These are phyloP conservation scores for Polia nebulosa DNA, from an alignment of 2,888 invertebrate species.

Conservation along the genomic window DNA sequence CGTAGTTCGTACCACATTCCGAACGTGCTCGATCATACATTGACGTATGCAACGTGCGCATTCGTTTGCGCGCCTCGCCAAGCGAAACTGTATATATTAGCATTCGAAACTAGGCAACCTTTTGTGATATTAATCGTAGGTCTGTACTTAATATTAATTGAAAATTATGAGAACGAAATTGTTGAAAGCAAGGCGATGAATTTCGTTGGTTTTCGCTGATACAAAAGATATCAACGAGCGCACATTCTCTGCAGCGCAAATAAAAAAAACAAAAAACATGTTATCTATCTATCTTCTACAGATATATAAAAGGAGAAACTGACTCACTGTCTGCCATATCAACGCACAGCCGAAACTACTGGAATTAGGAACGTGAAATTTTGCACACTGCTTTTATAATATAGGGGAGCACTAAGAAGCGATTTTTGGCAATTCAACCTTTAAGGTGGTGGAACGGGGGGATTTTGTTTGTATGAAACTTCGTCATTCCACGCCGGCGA, in stretches of 20 bases:
- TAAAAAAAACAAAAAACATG: no score
- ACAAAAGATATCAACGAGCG: constrained; percentile 79
- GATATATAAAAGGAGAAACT: no score
- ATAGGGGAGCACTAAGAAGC: no score
- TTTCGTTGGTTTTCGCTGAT: constrained; percentile 42
- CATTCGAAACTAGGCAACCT: constrained; percentile 62
- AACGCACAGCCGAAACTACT: no score
- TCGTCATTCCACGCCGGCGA: no score
- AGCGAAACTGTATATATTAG: constrained; percentile 66
- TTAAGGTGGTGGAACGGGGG: no score
- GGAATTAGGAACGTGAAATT: no score
- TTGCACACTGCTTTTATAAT: no score
- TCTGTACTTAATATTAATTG: constrained; percentile 46
- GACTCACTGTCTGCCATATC: no score
- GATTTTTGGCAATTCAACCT: no score
- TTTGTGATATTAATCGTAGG: constrained; percentile 57
- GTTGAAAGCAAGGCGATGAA: constrained; percentile 11
- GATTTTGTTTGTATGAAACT: no score
- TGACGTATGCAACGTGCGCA: constrained; percentile 61
- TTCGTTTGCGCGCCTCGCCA: constrained; percentile 58
- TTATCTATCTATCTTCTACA: no score
- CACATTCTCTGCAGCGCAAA: neutral
- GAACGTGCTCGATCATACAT: constrained; percentile 72
- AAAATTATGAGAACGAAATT: constrained; percentile 28
- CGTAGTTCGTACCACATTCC: constrained; percentile 55